Base-by-base conservation (phyloP, 2,797 vertebrate species). In the Hydrolagus colliei region DNA sequence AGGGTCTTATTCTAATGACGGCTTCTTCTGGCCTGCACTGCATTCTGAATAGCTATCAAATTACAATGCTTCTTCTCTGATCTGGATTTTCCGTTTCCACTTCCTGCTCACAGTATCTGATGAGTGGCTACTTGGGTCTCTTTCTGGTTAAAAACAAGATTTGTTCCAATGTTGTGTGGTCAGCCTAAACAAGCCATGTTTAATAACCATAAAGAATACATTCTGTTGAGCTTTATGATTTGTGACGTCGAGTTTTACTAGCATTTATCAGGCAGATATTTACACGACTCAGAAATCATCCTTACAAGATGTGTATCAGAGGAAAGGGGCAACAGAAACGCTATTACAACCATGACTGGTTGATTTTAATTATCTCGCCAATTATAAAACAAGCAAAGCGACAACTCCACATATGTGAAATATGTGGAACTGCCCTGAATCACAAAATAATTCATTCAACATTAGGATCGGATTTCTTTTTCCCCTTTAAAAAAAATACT, bases 1-100 rank as follows among this genome's bases (percentile, higher is more conserved):
- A 18, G 86, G 79, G 86, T 88, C 89, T 87, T 87, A 86, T 74
- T 89, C 75, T 88, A 87, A 88, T 86, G 86, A 88, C 86, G 86
- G 87, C 78, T 89, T 88, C 86, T 86, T 78, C 86, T 9, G 10
- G 35, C 67, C 18, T 11, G 76, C 74, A 86, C 27, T 41, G 27
- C 61, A 78, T 32, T 63, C 18, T 77, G 74, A 77, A 65, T 59
- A 77, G 63, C 63, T 86, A 86, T 73, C 72, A 73, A 86, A 74
- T 84, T 71, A 67, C 32, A 41, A 14, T 61, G 75, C 75, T 68
- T 63, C 65, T 71, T 71, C 9, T 16, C 13, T 84, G 65, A 84
- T 84, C 65, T 20, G 27, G 41, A 84, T 71, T 84, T 84, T 84
- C 65, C 62, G 52, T 84, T 84, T 84, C 65, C 79, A 71, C 32